A percentile compares a stretch with the other conserved stretches of the same genome.
Conservation (phyloP, 2,113 vertebrate genomes). For the Hoplias malabaricus region DNA sequence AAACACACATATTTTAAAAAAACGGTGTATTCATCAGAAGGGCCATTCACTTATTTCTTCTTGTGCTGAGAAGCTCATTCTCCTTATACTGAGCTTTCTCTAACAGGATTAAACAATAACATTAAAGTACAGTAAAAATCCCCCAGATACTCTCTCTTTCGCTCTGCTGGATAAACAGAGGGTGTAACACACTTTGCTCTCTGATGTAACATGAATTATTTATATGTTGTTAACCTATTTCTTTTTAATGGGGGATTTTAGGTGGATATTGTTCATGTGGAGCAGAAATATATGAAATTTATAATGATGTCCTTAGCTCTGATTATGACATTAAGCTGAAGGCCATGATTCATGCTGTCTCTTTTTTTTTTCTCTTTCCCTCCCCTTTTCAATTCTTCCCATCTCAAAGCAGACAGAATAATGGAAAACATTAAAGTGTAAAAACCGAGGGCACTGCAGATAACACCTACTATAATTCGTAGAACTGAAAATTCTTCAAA, state of each 20-base stretch:
- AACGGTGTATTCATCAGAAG: not conserved
- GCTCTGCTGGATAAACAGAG: not conserved
- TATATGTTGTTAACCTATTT: constrained; percentile 7
- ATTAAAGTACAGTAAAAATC: not conserved
- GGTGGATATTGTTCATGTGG: not conserved
- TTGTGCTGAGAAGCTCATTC: not conserved
- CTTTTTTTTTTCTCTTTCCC: not conserved
- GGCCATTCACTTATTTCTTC: not conserved
- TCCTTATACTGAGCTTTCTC: not conserved
- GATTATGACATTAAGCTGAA: not conserved
- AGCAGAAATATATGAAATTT: not conserved
- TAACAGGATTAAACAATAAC: not conserved
- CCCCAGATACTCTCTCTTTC: constrained; percentile 21
- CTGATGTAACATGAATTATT: constrained; percentile 16
- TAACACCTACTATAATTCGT: not conserved
- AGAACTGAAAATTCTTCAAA: not conserved
- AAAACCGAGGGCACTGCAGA: not conserved
- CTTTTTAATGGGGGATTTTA: not conserved
- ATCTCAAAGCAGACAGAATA: not conserved
- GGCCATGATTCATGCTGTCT: not conserved
- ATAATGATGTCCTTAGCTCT: not conserved
- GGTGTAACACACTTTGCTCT: constrained; percentile 22
- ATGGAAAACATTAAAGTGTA: not conserved
- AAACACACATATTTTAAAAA: too few relatives aligned
- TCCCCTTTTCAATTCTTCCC: too few relatives aligned